Base-by-base conservation (phyloP, 2,888 invertebrate genomes). In the Norana najaformis region DNA sequence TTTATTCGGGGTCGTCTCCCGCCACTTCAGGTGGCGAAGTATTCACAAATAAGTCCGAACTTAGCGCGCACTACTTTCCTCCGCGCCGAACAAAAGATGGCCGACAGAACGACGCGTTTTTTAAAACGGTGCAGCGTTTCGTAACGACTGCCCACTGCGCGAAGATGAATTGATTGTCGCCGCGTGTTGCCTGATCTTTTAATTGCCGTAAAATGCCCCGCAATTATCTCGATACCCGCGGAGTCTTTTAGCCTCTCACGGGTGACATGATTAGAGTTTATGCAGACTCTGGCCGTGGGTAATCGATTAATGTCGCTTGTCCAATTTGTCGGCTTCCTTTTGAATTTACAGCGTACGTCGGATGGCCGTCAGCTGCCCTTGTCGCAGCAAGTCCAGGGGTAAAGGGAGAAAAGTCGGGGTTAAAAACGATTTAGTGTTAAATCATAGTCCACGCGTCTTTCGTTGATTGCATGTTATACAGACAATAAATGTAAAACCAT, bases 101-200 rank as follows among this genome's bases (percentile, higher is more conserved):
- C n/a, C 69, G 69, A 53, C 30, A 53, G 30, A 53, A 53, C 23
- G 23, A n/a, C 30, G 16, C 69, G 11, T 69, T 69, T 41, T 69
- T 69, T 69, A 69, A n/a, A n/a, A 69, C 69, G 69, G 69, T n/a
- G 69, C n/a, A 69, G 69, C 69, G 30, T 69, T 69, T 69, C 69
- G n/a, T n/a, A 13, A 69, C 69, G 69, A 8, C n/a, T 11, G 69
- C n/a, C n/a, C 13, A n/a, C 0, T 69, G 69, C n/a, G n/a, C 30
- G 30, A 69, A 69, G n/a, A n/a, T n/a, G 8, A n/a, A 69, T 69
- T 69, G n/a, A 69, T 69, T 13, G 69, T 69, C n/a, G n/a, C 69
- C n/a, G 69, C 69, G n/a, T 69, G 69, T 3, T 69, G 69, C 11
- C 53, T n/a, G 30, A 0, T 69, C 69, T 69, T 69, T 69, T n/a